Percentiles rank a stretch among this genome's conserved stretches.
Evolutionary conservation across 2,888 invertebrate species (phyloP).

Genomic region (Spisula solida): DNA sequence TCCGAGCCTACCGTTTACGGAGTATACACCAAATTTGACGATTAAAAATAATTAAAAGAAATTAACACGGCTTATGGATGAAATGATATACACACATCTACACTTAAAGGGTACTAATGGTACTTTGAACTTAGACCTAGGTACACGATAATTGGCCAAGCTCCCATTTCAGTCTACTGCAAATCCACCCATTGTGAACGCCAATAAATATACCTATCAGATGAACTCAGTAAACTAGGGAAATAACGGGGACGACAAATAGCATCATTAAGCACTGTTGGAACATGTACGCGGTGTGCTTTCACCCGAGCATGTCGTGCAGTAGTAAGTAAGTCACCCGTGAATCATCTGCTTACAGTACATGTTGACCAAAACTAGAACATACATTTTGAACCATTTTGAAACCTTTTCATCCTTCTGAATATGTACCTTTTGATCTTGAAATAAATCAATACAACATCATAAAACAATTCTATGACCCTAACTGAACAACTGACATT

Average conservation of each 20-base stretch:
- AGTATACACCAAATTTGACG: not conserved
- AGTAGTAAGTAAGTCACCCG: too few relatives aligned
- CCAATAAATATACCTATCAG: not conserved
- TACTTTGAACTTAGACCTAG: not conserved
- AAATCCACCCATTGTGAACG: not conserved
- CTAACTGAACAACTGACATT: not conserved
- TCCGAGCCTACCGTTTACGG: not conserved
- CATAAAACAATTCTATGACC: not conserved
- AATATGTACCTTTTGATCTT: not conserved
- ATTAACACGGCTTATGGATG: not conserved
- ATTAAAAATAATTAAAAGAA: not conserved
- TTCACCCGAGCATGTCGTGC: not conserved
- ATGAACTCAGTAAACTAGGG: not conserved
- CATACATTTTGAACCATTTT: not conserved
- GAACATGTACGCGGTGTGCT: not conserved
- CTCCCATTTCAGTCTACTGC: not conserved
- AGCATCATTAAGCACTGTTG: not conserved
- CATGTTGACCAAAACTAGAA: not conserved
- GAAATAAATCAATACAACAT: not conserved
- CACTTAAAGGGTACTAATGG: constrained; percentile 5
- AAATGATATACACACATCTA: not conserved
- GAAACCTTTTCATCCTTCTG: not conserved
- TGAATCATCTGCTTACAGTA: too few relatives aligned
- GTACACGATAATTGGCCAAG: not conserved
- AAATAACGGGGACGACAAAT: not conserved